A percentile compares a stretch with the other conserved stretches of the same genome.
phyloP scores from a whole-genome alignment of 2,888 invertebrate species.

The Noctua janthe region DNA sequence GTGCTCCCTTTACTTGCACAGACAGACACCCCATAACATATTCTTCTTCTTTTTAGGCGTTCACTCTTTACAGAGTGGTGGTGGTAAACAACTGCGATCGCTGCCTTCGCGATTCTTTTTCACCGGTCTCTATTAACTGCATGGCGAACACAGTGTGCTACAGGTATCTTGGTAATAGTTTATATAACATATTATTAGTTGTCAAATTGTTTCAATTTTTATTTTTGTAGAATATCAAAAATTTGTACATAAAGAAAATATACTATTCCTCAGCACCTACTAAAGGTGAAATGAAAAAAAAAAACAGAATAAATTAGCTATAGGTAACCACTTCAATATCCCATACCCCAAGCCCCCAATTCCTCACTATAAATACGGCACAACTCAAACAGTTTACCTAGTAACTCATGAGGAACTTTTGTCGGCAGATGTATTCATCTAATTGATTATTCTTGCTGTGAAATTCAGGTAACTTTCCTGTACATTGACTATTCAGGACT shows the following conservation, averaged over 20 bases:
- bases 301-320: not conserved
- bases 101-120: too few species aligned
- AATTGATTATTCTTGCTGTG: constrained; percentile 78
- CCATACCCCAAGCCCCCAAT: not conserved
- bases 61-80: too few species aligned
- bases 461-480: constrained; percentile 68
- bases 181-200: not conserved
- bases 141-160: too few species aligned
- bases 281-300: not conserved
- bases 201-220: not conserved
- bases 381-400: constrained; percentile 66
- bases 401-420: constrained; percentile 68
- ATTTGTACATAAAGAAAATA: too few species aligned
- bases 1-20: not conserved
- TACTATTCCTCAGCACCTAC: too few species aligned
- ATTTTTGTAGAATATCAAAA: too few species aligned
- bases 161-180: too few species aligned
- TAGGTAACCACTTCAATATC: constrained; percentile 1
- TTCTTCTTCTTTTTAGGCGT: too few species aligned
- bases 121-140: too few species aligned
- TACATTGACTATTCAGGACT: constrained; percentile 51
- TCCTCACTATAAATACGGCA: constrained; percentile 67
- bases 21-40: not conserved
- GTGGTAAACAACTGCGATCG: too few species aligned
- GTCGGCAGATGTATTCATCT: constrained; percentile 75